These are phyloP conservation scores for Gallinago stenura DNA, from an alignment of 2,797 vertebrate species.

Conservation along the genomic window DNA sequence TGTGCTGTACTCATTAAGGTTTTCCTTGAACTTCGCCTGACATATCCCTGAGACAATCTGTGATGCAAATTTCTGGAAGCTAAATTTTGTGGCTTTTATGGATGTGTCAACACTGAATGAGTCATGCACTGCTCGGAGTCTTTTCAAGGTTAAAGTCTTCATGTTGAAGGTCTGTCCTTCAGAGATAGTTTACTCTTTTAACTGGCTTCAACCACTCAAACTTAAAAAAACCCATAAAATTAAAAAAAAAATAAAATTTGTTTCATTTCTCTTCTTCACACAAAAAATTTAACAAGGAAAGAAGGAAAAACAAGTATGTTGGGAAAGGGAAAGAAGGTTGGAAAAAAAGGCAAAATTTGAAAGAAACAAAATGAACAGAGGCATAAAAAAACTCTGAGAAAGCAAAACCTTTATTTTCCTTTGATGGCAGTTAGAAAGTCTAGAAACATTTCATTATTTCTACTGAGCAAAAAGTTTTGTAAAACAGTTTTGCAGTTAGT, in stretches of 20 bases:
- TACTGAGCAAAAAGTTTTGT: not conserved
- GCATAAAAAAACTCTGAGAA: not conserved
- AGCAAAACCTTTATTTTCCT: not conserved
- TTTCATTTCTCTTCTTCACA: not conserved
- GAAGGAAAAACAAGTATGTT: not conserved
- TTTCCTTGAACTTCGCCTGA: not conserved
- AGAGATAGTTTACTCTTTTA: not conserved
- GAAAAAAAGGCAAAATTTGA: not conserved
- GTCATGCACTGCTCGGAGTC: not conserved
- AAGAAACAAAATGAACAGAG: not conserved
- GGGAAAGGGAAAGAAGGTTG: not conserved
- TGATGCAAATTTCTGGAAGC: not conserved
- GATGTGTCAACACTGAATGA: not conserved
- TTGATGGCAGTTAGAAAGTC: not conserved
- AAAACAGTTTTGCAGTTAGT: not conserved
- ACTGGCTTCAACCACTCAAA: not conserved
- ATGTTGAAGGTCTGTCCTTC: not conserved
- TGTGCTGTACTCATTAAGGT: not conserved
- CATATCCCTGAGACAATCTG: not conserved
- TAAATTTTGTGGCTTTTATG: rapidly evolving
- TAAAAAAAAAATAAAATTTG: not conserved
- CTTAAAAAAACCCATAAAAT: not conserved
- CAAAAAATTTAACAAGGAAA: not conserved
- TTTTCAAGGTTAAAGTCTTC: not conserved
- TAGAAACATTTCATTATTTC: not conserved